Evolutionary conservation across 2,797 vertebrate genomes (phyloP).

Genomic region (Malurus leucopterus): DNA sequence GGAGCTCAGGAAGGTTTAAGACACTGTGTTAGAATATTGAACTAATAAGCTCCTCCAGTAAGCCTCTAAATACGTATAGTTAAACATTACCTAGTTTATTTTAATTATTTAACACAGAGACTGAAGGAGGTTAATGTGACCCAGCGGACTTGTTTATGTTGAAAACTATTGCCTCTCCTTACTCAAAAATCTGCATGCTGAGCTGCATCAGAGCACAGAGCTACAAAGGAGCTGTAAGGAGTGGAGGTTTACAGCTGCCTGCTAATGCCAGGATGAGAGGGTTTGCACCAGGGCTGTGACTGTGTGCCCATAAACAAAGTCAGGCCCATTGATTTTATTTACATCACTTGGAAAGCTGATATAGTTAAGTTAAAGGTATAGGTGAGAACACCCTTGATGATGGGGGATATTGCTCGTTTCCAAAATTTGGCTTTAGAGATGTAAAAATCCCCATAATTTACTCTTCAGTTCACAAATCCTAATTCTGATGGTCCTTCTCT

Average conservation of each 20-base stretch:
- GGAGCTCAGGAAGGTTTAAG: slow-evolving; percentile 37
- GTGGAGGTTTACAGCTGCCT: slow-evolving; percentile 21
- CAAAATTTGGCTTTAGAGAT: background rate
- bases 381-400: background rate
- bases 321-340: background rate
- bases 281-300: background rate
- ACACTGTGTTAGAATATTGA: slow-evolving; percentile 25
- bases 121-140: slow-evolving; percentile 47
- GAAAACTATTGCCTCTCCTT: slow-evolving; percentile 42
- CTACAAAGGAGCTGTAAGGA: slow-evolving; percentile 33
- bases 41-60: slow-evolving; percentile 45
- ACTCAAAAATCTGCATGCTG: slow-evolving; percentile 50
- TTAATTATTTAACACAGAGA: slow-evolving; percentile 37
- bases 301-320: background rate
- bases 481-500: background rate
- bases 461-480: background rate
- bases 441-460: background rate
- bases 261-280: background rate
- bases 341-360: background rate
- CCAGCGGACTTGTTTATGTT: slow-evolving; percentile 35
- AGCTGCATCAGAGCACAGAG: slow-evolving; percentile 38
- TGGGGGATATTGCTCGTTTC: fast-evolving
- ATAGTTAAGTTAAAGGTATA: fast-evolving
- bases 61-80: slow-evolving; percentile 33
- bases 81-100: slow-evolving; percentile 49